phyloP scores from a whole-genome alignment of 1,140 invertebrate species.

The Eufriesea mexicana region DNA sequence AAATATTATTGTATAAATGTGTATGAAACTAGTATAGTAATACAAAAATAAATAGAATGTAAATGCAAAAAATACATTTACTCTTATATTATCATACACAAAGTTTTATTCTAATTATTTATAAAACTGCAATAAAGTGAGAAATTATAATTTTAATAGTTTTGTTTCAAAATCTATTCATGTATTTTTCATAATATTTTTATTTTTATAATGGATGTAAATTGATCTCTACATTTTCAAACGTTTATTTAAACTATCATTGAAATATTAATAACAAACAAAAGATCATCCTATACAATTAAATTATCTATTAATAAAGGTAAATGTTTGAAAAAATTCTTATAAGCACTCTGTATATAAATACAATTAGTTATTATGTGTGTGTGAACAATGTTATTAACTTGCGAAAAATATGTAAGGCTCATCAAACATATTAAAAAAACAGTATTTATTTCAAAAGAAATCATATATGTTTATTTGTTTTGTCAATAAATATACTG shows the following conservation, averaged over 20 bases:
- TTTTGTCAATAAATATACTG: conserved; percentile 43
- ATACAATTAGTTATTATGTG: not conserved
- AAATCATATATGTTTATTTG: conserved; percentile 31
- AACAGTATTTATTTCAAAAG: conserved; percentile 2
- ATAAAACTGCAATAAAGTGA: not conserved
- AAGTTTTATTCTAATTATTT: not conserved
- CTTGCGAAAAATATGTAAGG: not conserved
- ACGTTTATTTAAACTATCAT: no score
- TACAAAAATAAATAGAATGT: not conserved
- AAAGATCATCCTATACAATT: no score
- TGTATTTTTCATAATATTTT: not conserved
- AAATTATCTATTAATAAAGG: no score
- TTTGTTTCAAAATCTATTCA: not conserved
- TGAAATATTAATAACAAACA: no score
- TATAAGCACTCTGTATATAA: no score
- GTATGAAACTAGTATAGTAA: conserved; percentile 15
- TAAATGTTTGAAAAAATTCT: no score
- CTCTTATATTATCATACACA: not conserved
- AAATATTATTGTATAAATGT: conserved; percentile 13
- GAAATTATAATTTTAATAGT: not conserved
- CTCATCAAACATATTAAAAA: not conserved
- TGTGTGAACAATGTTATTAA: not conserved
- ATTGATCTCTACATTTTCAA: no score
- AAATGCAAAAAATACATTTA: conserved; percentile 11
- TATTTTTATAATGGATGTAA: not conserved